Percentiles rank a stretch among this genome's conserved stretches.
These are phyloP conservation scores for Drosophila pseudoananassae DNA, from an alignment of 1,140 invertebrate species.

Conservation along the genomic window DNA sequence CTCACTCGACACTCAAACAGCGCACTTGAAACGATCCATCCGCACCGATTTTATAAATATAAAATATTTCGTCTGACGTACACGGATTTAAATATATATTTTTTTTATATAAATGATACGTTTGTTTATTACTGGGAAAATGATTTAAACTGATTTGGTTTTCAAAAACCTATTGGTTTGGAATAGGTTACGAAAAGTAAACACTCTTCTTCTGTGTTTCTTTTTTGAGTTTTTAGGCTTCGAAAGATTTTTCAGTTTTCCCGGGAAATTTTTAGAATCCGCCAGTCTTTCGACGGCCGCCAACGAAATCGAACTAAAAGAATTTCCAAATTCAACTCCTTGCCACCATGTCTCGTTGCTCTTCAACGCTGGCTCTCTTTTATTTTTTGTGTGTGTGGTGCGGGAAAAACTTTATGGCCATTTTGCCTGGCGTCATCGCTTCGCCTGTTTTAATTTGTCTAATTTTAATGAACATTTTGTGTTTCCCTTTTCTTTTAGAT, in stretches of 20 bases:
- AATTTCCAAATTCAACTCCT: conserved; percentile 78
- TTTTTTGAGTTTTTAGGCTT: conserved; percentile 6
- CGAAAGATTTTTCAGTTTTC: conserved; percentile 42
- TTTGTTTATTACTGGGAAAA: conserved; percentile 44
- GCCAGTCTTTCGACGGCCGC: conserved; percentile 62
- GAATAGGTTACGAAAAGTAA: conserved; percentile 35
- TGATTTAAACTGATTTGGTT: conserved; percentile 45
- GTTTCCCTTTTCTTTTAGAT: conserved; percentile 29
- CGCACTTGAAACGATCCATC: conserved; percentile 50
- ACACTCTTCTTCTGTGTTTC: conserved; percentile 48
- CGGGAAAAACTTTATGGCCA: conserved; percentile 48
- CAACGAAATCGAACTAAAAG: conserved; percentile 77
- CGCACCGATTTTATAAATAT: conserved; percentile 36
- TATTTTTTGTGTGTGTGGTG: conserved; percentile 21
- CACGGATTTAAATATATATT: conserved; percentile 1
- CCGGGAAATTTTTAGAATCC: conserved; percentile 41
- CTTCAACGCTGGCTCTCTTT: conserved; percentile 19
- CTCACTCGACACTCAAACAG: conserved; percentile 41
- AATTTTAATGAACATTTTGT: conserved; percentile 73
- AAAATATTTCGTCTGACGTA: conserved; percentile 19
- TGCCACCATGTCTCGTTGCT: conserved; percentile 35
- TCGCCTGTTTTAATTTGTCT: conserved; percentile 61
- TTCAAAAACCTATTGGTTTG: no score
- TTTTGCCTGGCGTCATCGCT: conserved; percentile 59
- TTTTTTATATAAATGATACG: conserved; percentile 11